Percentiles rank a stretch among this genome's conserved stretches.
These are phyloP conservation scores for Myodes glareolus DNA, from an alignment of 2,113 vertebrate genomes.

Conservation along the genomic window DNA sequence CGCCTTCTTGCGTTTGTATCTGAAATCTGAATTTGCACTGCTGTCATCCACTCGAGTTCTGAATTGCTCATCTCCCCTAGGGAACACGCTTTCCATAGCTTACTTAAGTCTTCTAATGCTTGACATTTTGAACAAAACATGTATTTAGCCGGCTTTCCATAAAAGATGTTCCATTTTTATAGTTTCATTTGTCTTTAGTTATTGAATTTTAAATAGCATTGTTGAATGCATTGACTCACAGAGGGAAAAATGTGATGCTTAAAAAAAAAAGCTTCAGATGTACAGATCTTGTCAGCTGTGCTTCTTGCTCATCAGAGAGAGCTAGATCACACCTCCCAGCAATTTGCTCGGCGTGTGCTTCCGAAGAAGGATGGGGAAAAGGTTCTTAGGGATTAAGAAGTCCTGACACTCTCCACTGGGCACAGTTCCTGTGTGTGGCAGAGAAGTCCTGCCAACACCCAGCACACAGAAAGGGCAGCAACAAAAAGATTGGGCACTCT, in stretches of 20 bases:
- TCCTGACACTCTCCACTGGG: not conserved
- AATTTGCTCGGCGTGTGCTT: slow-evolving; percentile 31
- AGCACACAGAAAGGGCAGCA: not conserved
- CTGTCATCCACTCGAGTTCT: not conserved
- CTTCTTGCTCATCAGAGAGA: slow-evolving; percentile 34
- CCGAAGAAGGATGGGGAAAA: not conserved
- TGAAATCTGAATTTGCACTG: slow-evolving; percentile 9
- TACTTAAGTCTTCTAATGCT: slow-evolving; percentile 48
- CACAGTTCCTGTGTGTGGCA: not conserved
- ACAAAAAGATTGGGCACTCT: fast-evolving
- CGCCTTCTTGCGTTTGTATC: not conserved
- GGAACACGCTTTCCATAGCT: slow-evolving; percentile 54
- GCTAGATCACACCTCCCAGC: slow-evolving; percentile 8
- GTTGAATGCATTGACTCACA: slow-evolving; percentile 45
- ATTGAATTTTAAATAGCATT: slow-evolving; percentile 68
- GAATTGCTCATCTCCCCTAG: slow-evolving; percentile 35
- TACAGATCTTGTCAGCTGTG: slow-evolving; percentile 27
- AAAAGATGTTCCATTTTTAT: slow-evolving; percentile 64
- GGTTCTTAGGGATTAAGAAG: not conserved
- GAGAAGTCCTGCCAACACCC: not conserved
- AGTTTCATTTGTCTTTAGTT: slow-evolving; percentile 70
- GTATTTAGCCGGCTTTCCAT: slow-evolving; percentile 60
- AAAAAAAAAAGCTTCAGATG: not conserved
- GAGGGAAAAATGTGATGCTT: not conserved
- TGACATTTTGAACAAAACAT: slow-evolving; percentile 71